These are phyloP conservation scores for Brachirus orientalis DNA, from an alignment of 2,113 vertebrate genomes.

Conservation along the genomic window DNA sequence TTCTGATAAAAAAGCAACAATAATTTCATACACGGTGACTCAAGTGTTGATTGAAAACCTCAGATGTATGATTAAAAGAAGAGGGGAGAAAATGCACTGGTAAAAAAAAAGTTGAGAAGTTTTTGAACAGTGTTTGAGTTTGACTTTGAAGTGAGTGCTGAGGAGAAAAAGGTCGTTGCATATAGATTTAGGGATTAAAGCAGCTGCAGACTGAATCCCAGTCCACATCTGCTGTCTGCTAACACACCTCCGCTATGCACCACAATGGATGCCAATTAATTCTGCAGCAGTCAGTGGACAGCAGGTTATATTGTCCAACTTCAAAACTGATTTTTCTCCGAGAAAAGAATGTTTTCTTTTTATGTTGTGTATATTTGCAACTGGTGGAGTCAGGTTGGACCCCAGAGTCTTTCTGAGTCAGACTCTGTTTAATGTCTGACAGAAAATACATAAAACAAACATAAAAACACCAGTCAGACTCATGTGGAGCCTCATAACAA, in stretches of 20 bases:
- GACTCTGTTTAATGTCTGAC: neutral
- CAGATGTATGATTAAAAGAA: too few relatives aligned
- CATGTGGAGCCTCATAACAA: too few relatives aligned
- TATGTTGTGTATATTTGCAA: too few relatives aligned
- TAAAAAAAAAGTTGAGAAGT: neutral
- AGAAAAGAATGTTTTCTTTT: neutral
- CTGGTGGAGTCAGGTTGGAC: too few relatives aligned
- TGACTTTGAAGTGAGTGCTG: constrained; percentile 43
- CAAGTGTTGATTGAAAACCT: too few relatives aligned
- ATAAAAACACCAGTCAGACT: too few relatives aligned
- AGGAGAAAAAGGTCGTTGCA: constrained; percentile 43
- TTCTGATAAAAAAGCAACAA: too few relatives aligned
- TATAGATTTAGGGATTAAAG: constrained; percentile 56
- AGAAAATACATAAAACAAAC: neutral
- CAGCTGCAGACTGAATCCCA: constrained; percentile 44
- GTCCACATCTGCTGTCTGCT: constrained; percentile 48
- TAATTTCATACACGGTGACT: too few relatives aligned
- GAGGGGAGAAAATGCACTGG: neutral
- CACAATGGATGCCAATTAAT: constrained; percentile 36
- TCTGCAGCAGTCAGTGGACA: constrained; percentile 13
- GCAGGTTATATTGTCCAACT: neutral
- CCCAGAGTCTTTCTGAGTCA: too few relatives aligned
- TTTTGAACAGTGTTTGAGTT: constrained; percentile 12
- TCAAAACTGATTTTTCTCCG: neutral
- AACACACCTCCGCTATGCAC: constrained; percentile 39